These are phyloP conservation scores for Heteromormyrus szaboi DNA, from an alignment of 2,797 vertebrate genomes.

Conservation along the genomic window DNA sequence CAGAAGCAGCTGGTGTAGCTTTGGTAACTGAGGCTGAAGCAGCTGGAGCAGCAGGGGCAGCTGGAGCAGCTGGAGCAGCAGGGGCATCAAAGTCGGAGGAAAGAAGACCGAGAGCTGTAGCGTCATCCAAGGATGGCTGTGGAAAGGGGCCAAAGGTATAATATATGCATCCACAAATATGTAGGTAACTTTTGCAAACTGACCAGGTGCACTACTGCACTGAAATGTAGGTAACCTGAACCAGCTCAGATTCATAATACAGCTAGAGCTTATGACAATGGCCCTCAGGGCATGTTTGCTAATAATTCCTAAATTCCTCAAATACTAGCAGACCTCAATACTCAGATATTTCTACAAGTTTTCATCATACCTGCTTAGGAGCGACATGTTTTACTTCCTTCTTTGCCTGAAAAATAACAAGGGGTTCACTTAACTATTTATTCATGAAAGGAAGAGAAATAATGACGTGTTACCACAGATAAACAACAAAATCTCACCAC, in stretches of 20 bases:
- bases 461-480: neutral
- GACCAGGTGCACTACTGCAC: neutral
- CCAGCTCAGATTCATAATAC: neutral
- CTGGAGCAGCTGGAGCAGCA: neutral
- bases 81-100: slow-evolving; percentile 49
- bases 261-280: neutral
- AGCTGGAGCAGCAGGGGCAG: neutral
- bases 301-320: neutral
- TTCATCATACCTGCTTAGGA: slow-evolving; percentile 47
- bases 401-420: neutral
- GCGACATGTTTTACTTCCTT: neutral
- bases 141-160: neutral
- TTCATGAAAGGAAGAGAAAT: neutral
- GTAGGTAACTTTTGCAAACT: neutral
- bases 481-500: neutral
- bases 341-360: neutral
- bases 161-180: neutral
- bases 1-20: neutral
- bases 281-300: neutral
- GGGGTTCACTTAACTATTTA: neutral
- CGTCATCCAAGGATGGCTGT: slow-evolving; percentile 51
- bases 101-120: slow-evolving; percentile 54
- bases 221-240: neutral
- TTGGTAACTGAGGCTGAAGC: neutral
- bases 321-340: neutral